Evolutionary conservation across 37 sponge, comb jelly and placozoan species (phyloP).

Genomic region (Theonella swinhoei): DNA sequence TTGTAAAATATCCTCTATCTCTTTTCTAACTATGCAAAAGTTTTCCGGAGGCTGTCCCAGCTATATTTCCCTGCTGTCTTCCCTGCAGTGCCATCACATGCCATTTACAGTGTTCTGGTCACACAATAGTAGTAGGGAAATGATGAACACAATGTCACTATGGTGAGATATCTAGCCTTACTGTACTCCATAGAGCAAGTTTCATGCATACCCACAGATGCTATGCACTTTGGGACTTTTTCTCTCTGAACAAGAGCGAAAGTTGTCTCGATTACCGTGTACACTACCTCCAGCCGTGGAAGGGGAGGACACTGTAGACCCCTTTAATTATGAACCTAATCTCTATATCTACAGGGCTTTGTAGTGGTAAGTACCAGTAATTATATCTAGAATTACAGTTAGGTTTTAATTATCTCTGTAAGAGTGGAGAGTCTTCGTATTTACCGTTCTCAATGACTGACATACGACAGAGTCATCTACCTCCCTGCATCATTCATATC

Average conservation of each 20-base stretch:
- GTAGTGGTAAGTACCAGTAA: constrained; percentile 22
- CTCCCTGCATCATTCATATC: constrained; percentile 34
- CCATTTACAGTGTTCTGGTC: constrained; percentile 69
- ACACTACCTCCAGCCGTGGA: not conserved
- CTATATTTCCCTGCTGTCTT: no score
- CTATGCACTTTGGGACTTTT: constrained; percentile 75
- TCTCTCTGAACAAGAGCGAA: constrained; percentile 64
- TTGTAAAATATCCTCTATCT: no score
- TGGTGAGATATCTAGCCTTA: constrained; percentile 24
- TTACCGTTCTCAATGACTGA: constrained; percentile 33
- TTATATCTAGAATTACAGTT: not conserved
- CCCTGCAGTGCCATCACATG: constrained; percentile 62
- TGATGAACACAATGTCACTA: constrained; percentile 27
- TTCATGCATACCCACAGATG: no score
- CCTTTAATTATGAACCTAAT: constrained; percentile 49
- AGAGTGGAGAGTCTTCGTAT: not conserved
- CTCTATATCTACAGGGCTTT: constrained; percentile 74
- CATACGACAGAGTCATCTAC: constrained; percentile 21
- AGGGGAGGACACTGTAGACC: not conserved
- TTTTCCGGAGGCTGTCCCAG: no score
- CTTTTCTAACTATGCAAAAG: no score
- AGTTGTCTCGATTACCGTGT: constrained; percentile 47
- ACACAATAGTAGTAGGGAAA: constrained; percentile 64
- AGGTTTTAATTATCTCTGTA: not conserved
- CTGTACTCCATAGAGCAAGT: no score